Evolutionary conservation across 2,113 vertebrate species (phyloP).

Genomic region (Tamias sibiricus): DNA sequence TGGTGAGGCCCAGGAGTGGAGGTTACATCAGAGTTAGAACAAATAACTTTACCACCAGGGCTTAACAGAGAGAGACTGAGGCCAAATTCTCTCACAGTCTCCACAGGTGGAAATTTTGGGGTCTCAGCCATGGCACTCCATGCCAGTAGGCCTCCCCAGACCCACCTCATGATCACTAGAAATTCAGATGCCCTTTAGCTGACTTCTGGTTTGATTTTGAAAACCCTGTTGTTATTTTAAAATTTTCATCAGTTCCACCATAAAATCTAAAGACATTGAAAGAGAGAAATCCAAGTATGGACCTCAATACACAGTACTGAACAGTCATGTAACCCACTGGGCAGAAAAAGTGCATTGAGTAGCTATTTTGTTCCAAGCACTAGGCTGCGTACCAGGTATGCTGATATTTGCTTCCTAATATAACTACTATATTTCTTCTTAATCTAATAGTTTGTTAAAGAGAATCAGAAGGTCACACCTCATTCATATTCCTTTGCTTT

Average conservation of each 20-base stretch:
- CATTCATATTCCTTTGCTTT: not conserved
- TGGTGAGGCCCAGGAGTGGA: not conserved
- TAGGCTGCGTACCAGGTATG: not conserved
- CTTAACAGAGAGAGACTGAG: too few species aligned
- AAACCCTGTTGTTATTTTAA: not conserved
- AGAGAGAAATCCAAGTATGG: constrained; percentile 2
- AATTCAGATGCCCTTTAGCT: not conserved
- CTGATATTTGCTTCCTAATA: not conserved
- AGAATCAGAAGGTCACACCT: not conserved
- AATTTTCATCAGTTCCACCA: not conserved
- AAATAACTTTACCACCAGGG: not conserved
- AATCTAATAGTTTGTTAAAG: not conserved
- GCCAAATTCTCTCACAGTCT: not conserved
- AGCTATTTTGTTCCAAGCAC: too few species aligned
- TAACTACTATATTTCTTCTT: not conserved
- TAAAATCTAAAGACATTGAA: not conserved
- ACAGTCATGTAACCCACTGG: not conserved
- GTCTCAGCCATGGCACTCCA: not conserved
- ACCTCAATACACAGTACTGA: not conserved
- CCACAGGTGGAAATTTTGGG: not conserved
- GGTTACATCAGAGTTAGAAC: not conserved
- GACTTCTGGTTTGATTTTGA: not conserved
- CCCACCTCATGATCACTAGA: accelerated
- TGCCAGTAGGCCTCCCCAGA: accelerated
- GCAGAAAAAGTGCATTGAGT: not conserved